These are phyloP conservation scores for Tympanuchus pallidicinctus DNA, from an alignment of 2,113 vertebrate genomes.

Conservation along the genomic window DNA sequence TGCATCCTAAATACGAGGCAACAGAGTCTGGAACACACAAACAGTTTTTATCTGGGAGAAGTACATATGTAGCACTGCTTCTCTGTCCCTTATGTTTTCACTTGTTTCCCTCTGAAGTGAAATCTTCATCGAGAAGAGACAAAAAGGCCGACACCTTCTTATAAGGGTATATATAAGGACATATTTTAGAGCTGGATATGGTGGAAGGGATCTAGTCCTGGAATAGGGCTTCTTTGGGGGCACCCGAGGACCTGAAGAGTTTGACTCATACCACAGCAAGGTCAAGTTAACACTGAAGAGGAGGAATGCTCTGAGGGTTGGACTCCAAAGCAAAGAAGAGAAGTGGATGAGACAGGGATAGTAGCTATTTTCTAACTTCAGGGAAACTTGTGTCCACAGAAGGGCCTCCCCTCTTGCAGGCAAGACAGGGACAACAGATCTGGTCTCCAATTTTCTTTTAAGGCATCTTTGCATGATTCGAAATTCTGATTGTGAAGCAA, in stretches of 20 bases:
- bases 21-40: not conserved
- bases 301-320: not conserved
- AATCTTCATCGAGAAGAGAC: not conserved
- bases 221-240: not conserved
- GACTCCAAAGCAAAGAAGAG: not conserved
- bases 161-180: not conserved
- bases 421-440: not conserved
- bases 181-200: not conserved
- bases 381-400: not conserved
- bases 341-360: not conserved
- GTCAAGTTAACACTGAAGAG: not conserved
- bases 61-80: not conserved
- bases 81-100: not conserved
- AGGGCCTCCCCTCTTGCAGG: not conserved
- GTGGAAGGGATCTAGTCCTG: not conserved
- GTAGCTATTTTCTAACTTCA: not conserved
- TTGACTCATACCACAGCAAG: not conserved
- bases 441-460: not conserved
- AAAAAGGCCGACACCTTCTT: not conserved
- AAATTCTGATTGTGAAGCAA: not conserved
- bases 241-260: not conserved
- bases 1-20: not conserved
- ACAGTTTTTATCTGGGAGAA: not conserved
- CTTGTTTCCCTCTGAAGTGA: not conserved
- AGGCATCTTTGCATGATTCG: not conserved